Evolutionary conservation across 2,888 invertebrate genomes (phyloP).

Genomic region (Campopleginae sp.): DNA sequence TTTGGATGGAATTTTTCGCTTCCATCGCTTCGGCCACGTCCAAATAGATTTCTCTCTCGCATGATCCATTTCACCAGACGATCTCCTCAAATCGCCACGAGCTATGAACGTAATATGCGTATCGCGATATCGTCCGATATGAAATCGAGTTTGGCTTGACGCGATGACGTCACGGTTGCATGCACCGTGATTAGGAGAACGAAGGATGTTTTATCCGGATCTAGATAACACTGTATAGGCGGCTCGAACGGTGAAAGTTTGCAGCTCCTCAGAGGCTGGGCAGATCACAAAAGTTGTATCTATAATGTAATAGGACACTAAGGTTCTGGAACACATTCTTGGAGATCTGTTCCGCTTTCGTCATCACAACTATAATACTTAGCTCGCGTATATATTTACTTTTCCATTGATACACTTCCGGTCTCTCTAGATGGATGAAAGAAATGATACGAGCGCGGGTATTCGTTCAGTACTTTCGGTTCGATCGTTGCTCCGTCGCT

Average conservation of each 20-base stretch:
- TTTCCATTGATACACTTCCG: conserved; percentile 41
- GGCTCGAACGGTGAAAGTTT: conserved; percentile 49
- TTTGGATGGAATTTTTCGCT: background rate
- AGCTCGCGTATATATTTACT: background rate
- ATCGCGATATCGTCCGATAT: background rate
- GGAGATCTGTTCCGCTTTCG: conserved; percentile 58
- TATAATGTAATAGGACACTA: conserved; percentile 10
- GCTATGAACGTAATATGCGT: background rate
- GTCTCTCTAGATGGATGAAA: conserved; percentile 13
- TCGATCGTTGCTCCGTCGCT: conserved; percentile 30
- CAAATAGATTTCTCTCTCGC: background rate
- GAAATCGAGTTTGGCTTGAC: background rate
- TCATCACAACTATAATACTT: conserved; percentile 19
- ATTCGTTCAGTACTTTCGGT: conserved; percentile 9
- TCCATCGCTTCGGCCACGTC: background rate
- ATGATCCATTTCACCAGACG: background rate
- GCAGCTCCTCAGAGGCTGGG: conserved; percentile 26
- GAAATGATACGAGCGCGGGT: background rate
- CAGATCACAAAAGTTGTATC: conserved; percentile 18
- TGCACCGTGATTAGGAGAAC: background rate
- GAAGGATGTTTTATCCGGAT: conserved; percentile 15
- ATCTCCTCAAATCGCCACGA: background rate
- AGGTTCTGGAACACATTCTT: conserved; percentile 16
- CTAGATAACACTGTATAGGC: background rate
- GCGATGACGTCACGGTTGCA: conserved; percentile 7